Evolutionary conservation across 2,888 invertebrate species (phyloP).

Genomic region (Lycia hirtaria): DNA sequence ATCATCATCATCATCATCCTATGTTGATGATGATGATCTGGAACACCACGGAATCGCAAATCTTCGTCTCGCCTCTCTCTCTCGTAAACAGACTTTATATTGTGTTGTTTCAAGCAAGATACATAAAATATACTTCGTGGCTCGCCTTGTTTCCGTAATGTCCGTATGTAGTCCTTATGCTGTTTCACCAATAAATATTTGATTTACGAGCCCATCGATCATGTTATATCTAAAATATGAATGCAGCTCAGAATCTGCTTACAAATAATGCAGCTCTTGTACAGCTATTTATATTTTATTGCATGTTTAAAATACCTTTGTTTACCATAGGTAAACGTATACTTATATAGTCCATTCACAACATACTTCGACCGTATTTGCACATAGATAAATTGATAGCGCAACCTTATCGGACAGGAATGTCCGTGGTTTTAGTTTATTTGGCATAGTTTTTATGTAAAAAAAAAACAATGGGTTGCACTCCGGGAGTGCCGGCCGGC

Average conservation of each 20-base stretch:
- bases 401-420: constrained; percentile 32
- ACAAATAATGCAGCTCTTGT: constrained; percentile 2
- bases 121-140: background rate
- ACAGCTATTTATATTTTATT: constrained; percentile 9
- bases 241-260: constrained; percentile 12
- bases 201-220: constrained; percentile 6
- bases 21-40: too few relatives aligned
- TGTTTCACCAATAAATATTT: background rate
- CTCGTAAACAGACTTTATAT: too few relatives aligned
- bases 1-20: too few relatives aligned
- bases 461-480: too few relatives aligned
- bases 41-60: too few relatives aligned
- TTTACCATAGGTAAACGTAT: constrained; percentile 18
- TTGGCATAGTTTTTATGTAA: constrained; percentile 7
- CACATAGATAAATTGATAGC: constrained; percentile 20
- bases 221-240: constrained; percentile 3
- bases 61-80: too few relatives aligned
- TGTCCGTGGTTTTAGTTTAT: constrained; percentile 4
- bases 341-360: too few relatives aligned
- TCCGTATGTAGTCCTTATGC: background rate
- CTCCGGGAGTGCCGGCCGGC: too few relatives aligned
- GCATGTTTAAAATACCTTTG: constrained; percentile 8
- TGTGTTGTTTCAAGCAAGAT: too few relatives aligned
- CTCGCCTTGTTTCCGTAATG: background rate
- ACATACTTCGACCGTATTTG: constrained; percentile 12